Evolutionary conservation across 1,140 invertebrate species (phyloP).

Genomic region (Papilio dardanus): DNA sequence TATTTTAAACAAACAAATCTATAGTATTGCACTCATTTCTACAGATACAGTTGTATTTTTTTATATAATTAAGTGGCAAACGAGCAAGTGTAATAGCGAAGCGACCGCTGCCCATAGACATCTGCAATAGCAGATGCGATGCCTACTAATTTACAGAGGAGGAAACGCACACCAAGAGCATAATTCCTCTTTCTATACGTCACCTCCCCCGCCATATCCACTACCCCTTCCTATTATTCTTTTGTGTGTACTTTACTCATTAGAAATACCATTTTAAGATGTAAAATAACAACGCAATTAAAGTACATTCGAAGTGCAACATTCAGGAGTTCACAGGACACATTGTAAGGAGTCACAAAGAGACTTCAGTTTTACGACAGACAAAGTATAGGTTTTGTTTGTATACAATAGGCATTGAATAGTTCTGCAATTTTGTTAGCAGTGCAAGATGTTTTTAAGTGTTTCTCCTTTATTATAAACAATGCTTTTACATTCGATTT

Average conservation of each 20-base stretch:
- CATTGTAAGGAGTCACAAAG: conserved; percentile 37
- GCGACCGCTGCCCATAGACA: no score
- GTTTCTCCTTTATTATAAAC: conserved; percentile 33
- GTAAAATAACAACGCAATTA: conserved; percentile 19
- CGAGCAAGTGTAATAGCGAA: no score
- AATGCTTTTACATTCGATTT: conserved; percentile 27
- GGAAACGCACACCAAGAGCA: no score
- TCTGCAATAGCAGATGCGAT: no score
- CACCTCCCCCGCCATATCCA: no score
- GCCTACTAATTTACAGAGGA: no score
- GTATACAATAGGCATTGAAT: conserved; percentile 54
- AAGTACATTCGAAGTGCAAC: conserved; percentile 8
- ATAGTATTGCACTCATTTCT: no score
- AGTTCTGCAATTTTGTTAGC: conserved; percentile 37
- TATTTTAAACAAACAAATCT: no score
- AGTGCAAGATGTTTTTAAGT: conserved; percentile 36
- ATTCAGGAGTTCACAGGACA: conserved; percentile 31
- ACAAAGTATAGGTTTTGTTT: conserved; percentile 44
- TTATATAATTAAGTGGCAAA: no score
- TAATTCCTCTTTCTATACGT: no score
- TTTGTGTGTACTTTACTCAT: neutral
- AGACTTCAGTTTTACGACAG: conserved; percentile 47
- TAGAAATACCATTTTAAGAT: conserved; percentile 7
- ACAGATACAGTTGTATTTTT: no score
- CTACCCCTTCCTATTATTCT: neutral